A percentile compares a stretch with the other conserved stretches of the same genome.
These are phyloP conservation scores for Electrophaes corylata DNA, from an alignment of 2,888 invertebrate genomes.

Conservation along the genomic window DNA sequence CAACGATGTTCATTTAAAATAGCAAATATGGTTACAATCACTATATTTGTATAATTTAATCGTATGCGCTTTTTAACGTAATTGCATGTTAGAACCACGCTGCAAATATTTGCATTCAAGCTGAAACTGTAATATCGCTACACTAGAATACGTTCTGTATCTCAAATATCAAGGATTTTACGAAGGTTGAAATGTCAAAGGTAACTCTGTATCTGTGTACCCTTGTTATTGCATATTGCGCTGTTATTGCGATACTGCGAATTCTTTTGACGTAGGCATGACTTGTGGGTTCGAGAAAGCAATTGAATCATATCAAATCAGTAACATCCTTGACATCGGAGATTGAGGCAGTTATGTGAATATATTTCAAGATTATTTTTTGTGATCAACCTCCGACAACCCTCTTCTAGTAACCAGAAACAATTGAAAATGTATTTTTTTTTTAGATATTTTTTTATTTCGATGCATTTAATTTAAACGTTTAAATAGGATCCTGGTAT, in stretches of 20 bases:
- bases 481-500: no score
- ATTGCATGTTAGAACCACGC: background rate
- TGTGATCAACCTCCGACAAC: background rate
- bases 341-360: background rate
- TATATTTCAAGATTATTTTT: background rate
- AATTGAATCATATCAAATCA: background rate
- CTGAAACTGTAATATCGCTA: background rate
- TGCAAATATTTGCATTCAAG: background rate
- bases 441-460: background rate
- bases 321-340: background rate
- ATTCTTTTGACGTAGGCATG: constrained; percentile 1
- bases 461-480: no score
- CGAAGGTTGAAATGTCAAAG: constrained; percentile 19
- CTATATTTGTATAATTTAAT: background rate
- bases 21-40: background rate
- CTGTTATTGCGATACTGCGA: background rate
- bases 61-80: background rate
- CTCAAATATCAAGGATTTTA: constrained; percentile 5
- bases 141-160: background rate
- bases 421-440: no score
- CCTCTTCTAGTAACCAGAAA: background rate
- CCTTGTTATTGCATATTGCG: constrained; percentile 18
- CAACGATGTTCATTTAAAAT: background rate
- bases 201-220: constrained; percentile 8
- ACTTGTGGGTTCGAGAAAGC: background rate